These are phyloP conservation scores for Alexandromys fortis DNA, from an alignment of 2,113 vertebrate genomes.

Conservation along the genomic window DNA sequence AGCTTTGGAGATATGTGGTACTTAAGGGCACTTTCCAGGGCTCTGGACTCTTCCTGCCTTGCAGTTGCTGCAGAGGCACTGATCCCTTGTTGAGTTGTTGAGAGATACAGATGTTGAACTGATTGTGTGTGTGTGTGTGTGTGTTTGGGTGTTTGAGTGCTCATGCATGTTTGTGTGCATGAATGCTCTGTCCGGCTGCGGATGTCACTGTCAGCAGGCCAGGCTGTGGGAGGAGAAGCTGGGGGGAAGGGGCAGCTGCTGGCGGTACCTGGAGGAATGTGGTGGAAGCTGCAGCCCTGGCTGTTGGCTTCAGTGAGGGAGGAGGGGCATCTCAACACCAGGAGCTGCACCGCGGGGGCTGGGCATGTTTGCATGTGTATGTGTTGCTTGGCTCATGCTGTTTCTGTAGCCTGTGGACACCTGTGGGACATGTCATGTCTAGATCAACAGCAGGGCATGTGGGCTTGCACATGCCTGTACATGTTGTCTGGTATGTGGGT, in stretches of 20 bases:
- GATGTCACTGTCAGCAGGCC: conserved; percentile 61
- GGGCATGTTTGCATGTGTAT: background rate
- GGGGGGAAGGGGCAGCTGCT: conserved; percentile 36
- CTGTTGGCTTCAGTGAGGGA: background rate
- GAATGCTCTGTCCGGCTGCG: conserved; percentile 34
- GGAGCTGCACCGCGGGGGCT: background rate
- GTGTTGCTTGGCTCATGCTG: background rate
- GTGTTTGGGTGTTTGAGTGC: conserved; percentile 18
- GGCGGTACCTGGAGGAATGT: conserved; percentile 50
- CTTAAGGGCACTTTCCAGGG: conserved; percentile 37
- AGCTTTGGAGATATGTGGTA: fast-evolving
- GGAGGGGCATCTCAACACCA: background rate
- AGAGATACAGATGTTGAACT: conserved; percentile 67
- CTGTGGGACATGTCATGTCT: conserved; percentile 62
- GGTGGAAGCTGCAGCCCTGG: background rate
- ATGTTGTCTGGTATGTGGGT: background rate
- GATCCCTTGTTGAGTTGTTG: background rate
- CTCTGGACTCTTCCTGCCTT: background rate
- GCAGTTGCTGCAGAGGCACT: conserved; percentile 12
- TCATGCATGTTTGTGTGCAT: background rate
- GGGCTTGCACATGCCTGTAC: background rate
- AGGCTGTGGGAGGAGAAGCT: conserved; percentile 40
- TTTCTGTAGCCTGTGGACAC: conserved; percentile 31
- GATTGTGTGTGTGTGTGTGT: conserved; percentile 32
- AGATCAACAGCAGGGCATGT: background rate